A percentile compares a stretch with the other conserved stretches of the same genome.
Evolutionary conservation across 2,113 vertebrate genomes (phyloP).

Genomic region (Gavia stellata): DNA sequence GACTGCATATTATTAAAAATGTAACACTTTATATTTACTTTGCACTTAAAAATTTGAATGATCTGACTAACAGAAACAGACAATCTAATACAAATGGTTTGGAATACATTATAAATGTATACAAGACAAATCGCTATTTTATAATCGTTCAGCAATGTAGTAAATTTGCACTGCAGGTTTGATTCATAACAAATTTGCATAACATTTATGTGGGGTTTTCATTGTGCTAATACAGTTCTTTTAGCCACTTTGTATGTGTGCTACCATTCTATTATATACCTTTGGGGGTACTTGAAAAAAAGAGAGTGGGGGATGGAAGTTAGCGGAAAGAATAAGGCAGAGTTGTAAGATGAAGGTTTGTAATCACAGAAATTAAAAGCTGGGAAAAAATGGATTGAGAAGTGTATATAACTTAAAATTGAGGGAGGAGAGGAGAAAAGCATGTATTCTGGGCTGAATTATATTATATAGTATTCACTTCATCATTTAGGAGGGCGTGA

Average conservation of each 20-base stretch:
- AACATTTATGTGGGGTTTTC: slow-evolving; percentile 63
- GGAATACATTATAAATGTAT: slow-evolving; percentile 66
- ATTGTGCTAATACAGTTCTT: slow-evolving; percentile 54
- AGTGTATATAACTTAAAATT: neutral
- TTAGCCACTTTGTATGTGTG: slow-evolving; percentile 36
- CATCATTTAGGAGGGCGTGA: neutral
- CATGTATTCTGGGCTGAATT: neutral
- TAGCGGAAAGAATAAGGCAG: neutral
- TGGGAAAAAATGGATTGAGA: neutral
- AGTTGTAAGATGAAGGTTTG: slow-evolving; percentile 27
- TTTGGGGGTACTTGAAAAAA: slow-evolving; percentile 23
- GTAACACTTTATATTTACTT: slow-evolving; percentile 65
- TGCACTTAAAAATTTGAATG: slow-evolving; percentile 70
- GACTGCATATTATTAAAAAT: slow-evolving; percentile 63
- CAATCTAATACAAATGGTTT: slow-evolving; percentile 58
- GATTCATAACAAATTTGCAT: slow-evolving; percentile 70
- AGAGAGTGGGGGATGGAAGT: neutral
- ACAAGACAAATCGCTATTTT: slow-evolving; percentile 70
- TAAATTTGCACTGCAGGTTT: slow-evolving; percentile 68
- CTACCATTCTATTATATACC: slow-evolving; percentile 31
- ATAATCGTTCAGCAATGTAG: slow-evolving; percentile 50
- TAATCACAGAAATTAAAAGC: slow-evolving; percentile 52
- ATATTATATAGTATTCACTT: neutral
- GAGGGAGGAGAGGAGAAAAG: neutral
- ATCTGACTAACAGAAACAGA: slow-evolving; percentile 67